Conservation (phyloP, 2,888 invertebrate genomes). For the Trichopoda pennipes region DNA sequence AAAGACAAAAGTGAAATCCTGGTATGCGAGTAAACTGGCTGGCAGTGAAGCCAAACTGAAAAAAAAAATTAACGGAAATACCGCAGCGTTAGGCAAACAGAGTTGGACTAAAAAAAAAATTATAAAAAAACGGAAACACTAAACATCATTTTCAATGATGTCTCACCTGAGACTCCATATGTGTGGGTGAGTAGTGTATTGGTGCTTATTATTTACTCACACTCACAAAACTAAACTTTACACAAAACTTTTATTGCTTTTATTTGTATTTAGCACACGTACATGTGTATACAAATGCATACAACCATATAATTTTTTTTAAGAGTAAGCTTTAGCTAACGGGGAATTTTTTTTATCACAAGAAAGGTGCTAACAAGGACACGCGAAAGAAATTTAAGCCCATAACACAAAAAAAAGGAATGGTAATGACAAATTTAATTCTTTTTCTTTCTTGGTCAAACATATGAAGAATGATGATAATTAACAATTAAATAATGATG, state of each 20-base stretch:
- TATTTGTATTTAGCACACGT: slow-evolving; percentile 27
- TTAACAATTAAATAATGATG: slow-evolving; percentile 21
- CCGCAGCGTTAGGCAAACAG: slow-evolving; percentile 67
- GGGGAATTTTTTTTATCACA: background rate
- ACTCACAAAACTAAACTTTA: slow-evolving; percentile 27
- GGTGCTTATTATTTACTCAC: slow-evolving; percentile 38
- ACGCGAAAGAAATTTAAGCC: slow-evolving; percentile 10
- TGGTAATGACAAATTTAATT: slow-evolving; percentile 12
- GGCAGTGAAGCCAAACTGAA: slow-evolving; percentile 60
- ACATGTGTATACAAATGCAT: background rate
- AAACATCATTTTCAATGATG: slow-evolving; percentile 68
- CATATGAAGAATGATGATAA: background rate
- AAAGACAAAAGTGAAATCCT: slow-evolving; percentile 24
- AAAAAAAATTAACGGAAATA: slow-evolving; percentile 68
- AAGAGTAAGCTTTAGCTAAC: slow-evolving; percentile 2
- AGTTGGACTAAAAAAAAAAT: slow-evolving; percentile 16
- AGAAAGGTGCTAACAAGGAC: slow-evolving; percentile 37
- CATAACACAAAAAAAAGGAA: background rate
- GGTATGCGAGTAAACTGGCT: slow-evolving; percentile 45
- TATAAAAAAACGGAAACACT: slow-evolving; percentile 60
- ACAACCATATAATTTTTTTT: background rate
- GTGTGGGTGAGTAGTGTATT: slow-evolving; percentile 11
- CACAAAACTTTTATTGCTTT: slow-evolving; percentile 8
- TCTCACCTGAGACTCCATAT: slow-evolving; percentile 56
- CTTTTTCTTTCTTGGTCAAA: background rate